These are phyloP conservation scores for Chrysemys picta DNA, from an alignment of 2,113 vertebrate genomes.

Conservation along the genomic window DNA sequence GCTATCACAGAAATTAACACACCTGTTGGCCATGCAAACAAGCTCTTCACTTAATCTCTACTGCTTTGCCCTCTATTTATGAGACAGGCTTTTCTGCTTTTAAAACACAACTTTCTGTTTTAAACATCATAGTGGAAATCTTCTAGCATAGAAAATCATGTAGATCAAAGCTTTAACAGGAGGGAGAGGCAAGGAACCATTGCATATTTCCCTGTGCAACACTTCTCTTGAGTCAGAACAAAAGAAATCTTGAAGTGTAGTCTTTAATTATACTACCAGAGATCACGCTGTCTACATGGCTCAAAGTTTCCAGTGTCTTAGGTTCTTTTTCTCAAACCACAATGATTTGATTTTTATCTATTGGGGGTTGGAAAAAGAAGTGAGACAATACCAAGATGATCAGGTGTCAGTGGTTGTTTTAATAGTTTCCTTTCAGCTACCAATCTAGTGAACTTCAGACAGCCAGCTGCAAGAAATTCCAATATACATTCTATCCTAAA, in stretches of 20 bases:
- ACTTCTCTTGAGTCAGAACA: neutral
- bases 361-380: neutral
- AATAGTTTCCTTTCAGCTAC: neutral
- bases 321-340: neutral
- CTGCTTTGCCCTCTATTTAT: neutral
- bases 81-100: neutral
- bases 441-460: neutral
- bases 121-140: neutral
- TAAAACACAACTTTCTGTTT: neutral
- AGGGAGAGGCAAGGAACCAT: neutral
- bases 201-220: neutral
- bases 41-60: neutral
- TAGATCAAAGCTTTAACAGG: neutral
- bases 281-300: neutral
- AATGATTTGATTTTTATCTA: neutral
- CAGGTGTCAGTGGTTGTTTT: neutral
- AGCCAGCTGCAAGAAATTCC: neutral
- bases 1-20: neutral
- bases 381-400: neutral
- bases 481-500: neutral
- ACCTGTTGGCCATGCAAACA: neutral
- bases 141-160: neutral
- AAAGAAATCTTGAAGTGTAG: neutral
- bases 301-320: neutral
- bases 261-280: neutral